Conservation (phyloP, 2,888 invertebrate genomes). For the Keiferia lycopersicella region DNA sequence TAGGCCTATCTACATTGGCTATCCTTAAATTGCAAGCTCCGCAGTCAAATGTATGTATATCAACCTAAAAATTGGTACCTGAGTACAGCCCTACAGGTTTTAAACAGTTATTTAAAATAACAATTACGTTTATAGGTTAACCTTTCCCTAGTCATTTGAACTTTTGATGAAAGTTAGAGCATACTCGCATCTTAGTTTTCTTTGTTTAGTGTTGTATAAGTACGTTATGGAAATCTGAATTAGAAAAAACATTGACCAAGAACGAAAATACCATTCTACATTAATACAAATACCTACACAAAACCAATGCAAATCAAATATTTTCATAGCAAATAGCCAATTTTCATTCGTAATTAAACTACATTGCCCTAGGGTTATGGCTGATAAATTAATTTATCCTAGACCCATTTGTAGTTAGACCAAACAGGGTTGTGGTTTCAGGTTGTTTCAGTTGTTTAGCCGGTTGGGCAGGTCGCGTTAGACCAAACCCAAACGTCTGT, state of each 20-base stretch:
- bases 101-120: no score
- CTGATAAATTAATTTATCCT: constrained; percentile 35
- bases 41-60: no score
- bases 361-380: constrained; percentile 24
- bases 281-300: not conserved
- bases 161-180: no score
- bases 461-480: not conserved
- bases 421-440: constrained; percentile 62
- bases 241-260: not conserved
- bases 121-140: no score
- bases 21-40: no score
- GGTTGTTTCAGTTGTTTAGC: constrained; percentile 24
- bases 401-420: constrained; percentile 55
- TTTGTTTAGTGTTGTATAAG: no score
- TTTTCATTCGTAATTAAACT: constrained; percentile 26
- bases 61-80: no score
- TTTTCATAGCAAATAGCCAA: constrained; percentile 11
- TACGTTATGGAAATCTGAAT: no score
- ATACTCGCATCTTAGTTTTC: no score
- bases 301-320: not conserved
- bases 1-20: no score
- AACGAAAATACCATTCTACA: not conserved
- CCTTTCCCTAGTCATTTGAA: no score
- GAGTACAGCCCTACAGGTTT: no score
- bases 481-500: not conserved